phyloP scores from a whole-genome alignment of 2,797 vertebrate species.

The Chaetophractus vellerosus region DNA sequence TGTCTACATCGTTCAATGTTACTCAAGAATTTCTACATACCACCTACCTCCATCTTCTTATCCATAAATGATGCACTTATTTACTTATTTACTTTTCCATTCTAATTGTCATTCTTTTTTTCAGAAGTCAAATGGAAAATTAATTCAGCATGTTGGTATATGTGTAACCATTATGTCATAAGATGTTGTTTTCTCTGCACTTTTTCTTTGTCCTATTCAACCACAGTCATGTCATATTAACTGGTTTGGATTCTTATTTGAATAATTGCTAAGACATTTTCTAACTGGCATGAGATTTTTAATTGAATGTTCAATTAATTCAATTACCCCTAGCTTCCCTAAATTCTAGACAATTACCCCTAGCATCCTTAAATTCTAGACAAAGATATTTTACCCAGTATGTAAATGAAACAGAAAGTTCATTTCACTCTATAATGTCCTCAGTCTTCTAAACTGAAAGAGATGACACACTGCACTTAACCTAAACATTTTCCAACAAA shows the following conservation, averaged over 20 bases:
- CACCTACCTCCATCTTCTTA: neutral
- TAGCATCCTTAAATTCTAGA: constrained; percentile 75
- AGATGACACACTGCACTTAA: neutral
- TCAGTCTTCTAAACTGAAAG: constrained; percentile 60
- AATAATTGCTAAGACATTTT: constrained; percentile 88
- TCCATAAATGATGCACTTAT: constrained; percentile 39
- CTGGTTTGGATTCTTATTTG: constrained; percentile 85
- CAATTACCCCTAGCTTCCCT: constrained; percentile 84
- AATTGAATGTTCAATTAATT: constrained; percentile 89
- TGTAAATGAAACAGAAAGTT: constrained; percentile 71
- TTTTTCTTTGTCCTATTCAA: constrained; percentile 82
- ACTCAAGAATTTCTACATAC: neutral
- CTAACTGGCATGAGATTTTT: constrained; percentile 87
- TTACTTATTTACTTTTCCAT: constrained; percentile 54
- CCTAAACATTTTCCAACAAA: constrained; percentile 31
- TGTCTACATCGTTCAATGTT: constrained; percentile 8
- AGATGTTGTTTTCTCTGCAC: constrained; percentile 60
- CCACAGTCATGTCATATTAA: constrained; percentile 85
- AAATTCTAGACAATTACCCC: constrained; percentile 85
- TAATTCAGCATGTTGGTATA: constrained; percentile 64
- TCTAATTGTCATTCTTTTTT: constrained; percentile 74
- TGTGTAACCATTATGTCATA: constrained; percentile 74
- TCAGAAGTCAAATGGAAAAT: constrained; percentile 79
- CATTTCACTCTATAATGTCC: constrained; percentile 54
- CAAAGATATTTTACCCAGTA: constrained; percentile 64